A percentile compares a stretch with the other conserved stretches of the same genome.
Evolutionary conservation across 2,797 vertebrate genomes (phyloP).

Genomic region (Gymnoscopelus microlampas): DNA sequence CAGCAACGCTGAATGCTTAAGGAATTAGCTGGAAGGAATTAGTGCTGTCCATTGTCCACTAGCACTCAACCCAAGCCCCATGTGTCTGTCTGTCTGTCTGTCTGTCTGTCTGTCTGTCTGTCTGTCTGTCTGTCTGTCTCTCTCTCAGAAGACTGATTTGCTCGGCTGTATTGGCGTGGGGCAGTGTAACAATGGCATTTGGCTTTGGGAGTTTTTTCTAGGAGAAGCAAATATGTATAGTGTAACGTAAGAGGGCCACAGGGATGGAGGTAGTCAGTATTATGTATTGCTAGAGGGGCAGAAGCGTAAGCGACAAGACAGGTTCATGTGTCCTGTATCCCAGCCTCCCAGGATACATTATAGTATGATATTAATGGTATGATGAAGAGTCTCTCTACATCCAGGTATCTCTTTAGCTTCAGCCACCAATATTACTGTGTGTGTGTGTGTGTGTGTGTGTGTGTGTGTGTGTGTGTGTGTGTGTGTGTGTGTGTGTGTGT

Average conservation of each 20-base stretch:
- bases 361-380: slow-evolving; percentile 2
- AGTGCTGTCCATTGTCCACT: background rate
- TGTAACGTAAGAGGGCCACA: slow-evolving; percentile 9
- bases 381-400: slow-evolving; percentile 21
- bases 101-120: background rate
- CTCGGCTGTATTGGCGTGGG: too few relatives aligned
- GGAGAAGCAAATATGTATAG: too few relatives aligned
- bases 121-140: background rate
- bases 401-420: background rate
- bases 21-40: slow-evolving; percentile 2
- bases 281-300: background rate
- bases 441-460: slow-evolving; percentile 11
- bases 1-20: slow-evolving; percentile 18
- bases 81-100: background rate
- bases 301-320: background rate
- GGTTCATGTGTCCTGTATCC: background rate
- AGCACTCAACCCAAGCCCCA: too few relatives aligned
- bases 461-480: background rate
- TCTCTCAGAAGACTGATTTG: too few relatives aligned
- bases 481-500: background rate
- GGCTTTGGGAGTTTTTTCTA: too few relatives aligned
- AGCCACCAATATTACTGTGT: background rate
- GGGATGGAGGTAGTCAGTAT: background rate
- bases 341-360: background rate
- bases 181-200: too few relatives aligned